Evolutionary conservation across 2,888 invertebrate species (phyloP).

Genomic region (Eristalis pertinax): DNA sequence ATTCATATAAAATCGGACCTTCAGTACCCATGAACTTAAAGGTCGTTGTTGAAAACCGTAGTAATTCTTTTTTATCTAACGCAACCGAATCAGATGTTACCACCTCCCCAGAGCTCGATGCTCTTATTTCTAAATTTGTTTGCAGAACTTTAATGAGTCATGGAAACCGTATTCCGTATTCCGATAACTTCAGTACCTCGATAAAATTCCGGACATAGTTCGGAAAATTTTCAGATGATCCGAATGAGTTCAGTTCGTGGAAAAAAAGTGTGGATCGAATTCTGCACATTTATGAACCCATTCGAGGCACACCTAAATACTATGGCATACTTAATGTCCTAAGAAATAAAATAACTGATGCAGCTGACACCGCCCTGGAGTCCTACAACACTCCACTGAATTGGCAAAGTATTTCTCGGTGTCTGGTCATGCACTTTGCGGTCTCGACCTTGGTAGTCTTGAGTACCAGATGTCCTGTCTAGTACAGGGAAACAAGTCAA

Average conservation of each 20-base stretch:
- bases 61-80: neutral
- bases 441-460: constrained; percentile 10
- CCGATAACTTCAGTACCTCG: too few relatives aligned
- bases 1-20: neutral
- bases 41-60: neutral
- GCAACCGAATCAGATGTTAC: neutral
- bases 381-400: constrained; percentile 48
- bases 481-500: neutral
- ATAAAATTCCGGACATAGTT: too few relatives aligned
- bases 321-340: constrained; percentile 30
- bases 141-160: constrained; percentile 3
- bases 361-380: constrained; percentile 39
- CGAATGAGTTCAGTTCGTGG: constrained; percentile 2
- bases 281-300: constrained; percentile 17
- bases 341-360: constrained; percentile 33
- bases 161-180: neutral
- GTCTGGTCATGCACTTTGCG: constrained; percentile 32
- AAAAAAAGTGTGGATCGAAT: constrained; percentile 27
- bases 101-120: constrained; percentile 10
- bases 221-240: neutral
- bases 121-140: constrained; percentile 8
- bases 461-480: constrained; percentile 34
- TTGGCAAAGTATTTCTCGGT: constrained; percentile 34
- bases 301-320: constrained; percentile 32
- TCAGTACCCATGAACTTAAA: neutral